Base-by-base conservation (phyloP, 2,797 vertebrate species). In the Petrocephalus sullivani region DNA sequence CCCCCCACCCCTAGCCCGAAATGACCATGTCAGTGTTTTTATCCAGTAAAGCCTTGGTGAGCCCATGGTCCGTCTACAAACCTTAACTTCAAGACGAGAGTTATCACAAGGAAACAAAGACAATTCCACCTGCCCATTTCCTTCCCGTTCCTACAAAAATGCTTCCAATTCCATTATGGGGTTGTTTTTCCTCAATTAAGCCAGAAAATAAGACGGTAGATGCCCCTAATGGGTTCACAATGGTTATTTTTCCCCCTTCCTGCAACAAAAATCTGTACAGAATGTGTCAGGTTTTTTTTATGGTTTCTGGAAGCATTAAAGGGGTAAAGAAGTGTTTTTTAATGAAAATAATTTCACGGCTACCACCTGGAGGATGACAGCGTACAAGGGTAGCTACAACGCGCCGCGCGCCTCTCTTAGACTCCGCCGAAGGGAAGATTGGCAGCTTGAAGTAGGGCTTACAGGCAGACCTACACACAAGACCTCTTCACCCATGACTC, bases 401-500 rank as follows among this genome's bases (percentile, higher is more conserved):
- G 95, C 96, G 95, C 94, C 92, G 19, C 92, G 95, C 94, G 95
- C 95, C 96, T 97, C 96, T 93, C 87, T 93, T 95, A 95, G 95
- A 95, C 96, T 95, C 95, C 94, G 94, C 95, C 96, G 96, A 97
- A 97, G 97, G 95, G 94, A 96, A 98, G 98, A 98, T 98, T 99
- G 97, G 97, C 98, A 97, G 97, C 96, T 97, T 96, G 97, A 98
- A 98, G 97, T 98, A 96, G 96, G 97, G 97, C 96, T 98, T 97
- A 96, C 96, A 96, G 96, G 95, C 96, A 98, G 98, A 97, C 97
- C 97, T 96, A 96, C 97, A 96, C 96, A 96, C 96, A 96, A 96
- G 97, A 98, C 98, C 98, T 98, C 96, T 97, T 97, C 98, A 98
- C 97, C 97, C 94, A 96, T 96, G 96, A 97, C 97, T 98, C 97